Evolutionary conservation across 1,140 invertebrate genomes (phyloP).

Genomic region (Nasonia giraulti): DNA sequence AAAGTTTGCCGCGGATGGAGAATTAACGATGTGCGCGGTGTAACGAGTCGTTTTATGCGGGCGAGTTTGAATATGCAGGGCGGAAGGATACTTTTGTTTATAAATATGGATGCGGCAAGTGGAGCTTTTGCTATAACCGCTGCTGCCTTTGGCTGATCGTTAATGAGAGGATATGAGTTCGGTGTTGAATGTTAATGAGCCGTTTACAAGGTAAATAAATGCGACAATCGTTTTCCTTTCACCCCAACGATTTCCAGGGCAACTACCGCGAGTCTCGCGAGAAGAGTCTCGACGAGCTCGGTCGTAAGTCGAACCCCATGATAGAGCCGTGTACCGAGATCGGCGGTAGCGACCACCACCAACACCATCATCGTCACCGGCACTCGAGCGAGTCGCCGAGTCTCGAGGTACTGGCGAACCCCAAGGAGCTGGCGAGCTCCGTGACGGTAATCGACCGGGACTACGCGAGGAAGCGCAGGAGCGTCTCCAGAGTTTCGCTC

Average conservation of each 20-base stretch:
- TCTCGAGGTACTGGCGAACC: slow-evolving; percentile 65
- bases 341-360: slow-evolving; percentile 27
- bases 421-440: slow-evolving; percentile 49
- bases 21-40: no score
- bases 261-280: slow-evolving; percentile 87
- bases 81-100: neutral
- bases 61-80: neutral
- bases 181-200: no score
- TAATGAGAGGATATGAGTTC: no score
- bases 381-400: slow-evolving; percentile 65
- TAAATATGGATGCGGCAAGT: neutral
- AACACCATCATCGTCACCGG: slow-evolving; percentile 37
- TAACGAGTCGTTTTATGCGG: no score
- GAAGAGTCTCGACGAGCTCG: slow-evolving; percentile 82
- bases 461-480: slow-evolving; percentile 57
- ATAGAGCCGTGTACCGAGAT: slow-evolving; percentile 63
- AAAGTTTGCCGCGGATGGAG: no score
- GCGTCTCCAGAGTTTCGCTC: slow-evolving; percentile 57
- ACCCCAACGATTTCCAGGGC: slow-evolving; percentile 75
- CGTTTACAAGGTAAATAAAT: no score
- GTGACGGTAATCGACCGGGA: neutral
- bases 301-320: slow-evolving; percentile 73
- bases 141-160: no score
- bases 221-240: no score
- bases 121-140: no score